Base-by-base conservation (phyloP, 2,888 invertebrate species). In the Actias luna region DNA sequence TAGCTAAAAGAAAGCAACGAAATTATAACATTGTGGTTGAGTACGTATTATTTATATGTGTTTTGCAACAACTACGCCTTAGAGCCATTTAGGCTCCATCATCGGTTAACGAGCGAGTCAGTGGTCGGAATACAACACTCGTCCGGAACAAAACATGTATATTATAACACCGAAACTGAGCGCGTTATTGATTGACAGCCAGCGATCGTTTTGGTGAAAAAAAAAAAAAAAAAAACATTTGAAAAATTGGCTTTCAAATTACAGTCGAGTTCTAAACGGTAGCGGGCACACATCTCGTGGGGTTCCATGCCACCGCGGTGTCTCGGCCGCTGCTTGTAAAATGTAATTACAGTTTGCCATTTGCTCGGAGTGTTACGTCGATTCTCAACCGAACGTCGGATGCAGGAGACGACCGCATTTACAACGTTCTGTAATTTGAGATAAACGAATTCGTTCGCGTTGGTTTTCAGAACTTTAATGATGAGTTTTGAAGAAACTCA, bases 311-410 rank as follows among this genome's bases (percentile, higher is more conserved):
- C 39, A 59, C 36, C 36, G 12, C 14, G 31, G 46, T 59, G 42
- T 42, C 29, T 42, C 42, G 80, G 80, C 82, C 83, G 85, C 82
- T 82, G 85, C 65, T 59, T 50, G 73, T 50, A 50, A 50, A 50
- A 50, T 50, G 46, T 78, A 78, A 80, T 80, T 79, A 79, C 72
- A 73, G 74, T 74, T 69, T 69, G 75, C 78, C 75, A 79, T 78
- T 78, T 77, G 75, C 77, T 77, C 79, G 76, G 58, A 67, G 63
- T 50, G 46, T 25, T 67, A 63, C 59, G 65, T 62, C 50, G 59
- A 29, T 46, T 31, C 60, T 70, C 69, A 69, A 71, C 72, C 70
- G 52, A 52, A 36, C 39, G 36, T 27, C 58, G 65, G 58, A 50
- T 64, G 66, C 65, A 64, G 62, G 46, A 12, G 58, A 33, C 58